Base-by-base conservation (phyloP, 2,113 vertebrate species). In the Ctenodactylus gundi region DNA sequence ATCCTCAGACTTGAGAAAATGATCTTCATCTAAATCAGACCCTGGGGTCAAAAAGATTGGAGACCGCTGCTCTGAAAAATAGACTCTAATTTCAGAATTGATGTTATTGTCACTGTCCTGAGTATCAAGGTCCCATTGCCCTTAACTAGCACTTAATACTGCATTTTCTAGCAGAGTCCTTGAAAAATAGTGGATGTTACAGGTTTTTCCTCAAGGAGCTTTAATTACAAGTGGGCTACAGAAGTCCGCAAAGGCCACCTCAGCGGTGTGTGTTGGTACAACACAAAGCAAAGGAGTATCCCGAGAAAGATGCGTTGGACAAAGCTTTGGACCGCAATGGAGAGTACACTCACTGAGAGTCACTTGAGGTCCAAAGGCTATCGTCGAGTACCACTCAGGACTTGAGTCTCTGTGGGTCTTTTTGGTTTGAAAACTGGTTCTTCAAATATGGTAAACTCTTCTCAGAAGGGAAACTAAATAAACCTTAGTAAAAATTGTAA, bases 391-490 rank as follows among this genome's bases (percentile, higher is more conserved):
- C 58, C 41, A 92, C 31, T 27, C 34, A 88, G 55, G 85, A 88
- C 58, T 36, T 14, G 13, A 20, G 51, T 78, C 39, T 41, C 34
- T 18, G 14, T 67, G 10, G 31, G 36, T 27, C 49, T 41, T 23
- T 87, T 46, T 73, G 25, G 25, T 85, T 67, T 78, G 36, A 88
- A 88, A 90, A 39, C 2, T 55, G 85, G 60, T 94, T 94, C 55
- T 1, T 1, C 9, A 95, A 84, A 94, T 77, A 36, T 7, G 49
- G 76, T 85, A 67, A 93, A 67, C 34, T 88, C n/a, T 31, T 41
- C 25, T 11, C 8, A 85, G 51, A 64, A 70, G 4, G 81, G 1
- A 21, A 82, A 83, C 31, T 78, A 20, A 93, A 90, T 78, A 85
- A 7, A 2, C 31, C n/a, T 60, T 46, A 70, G 64, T 60, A 83